A percentile compares a stretch with the other conserved stretches of the same genome.
Evolutionary conservation across 2,888 invertebrate genomes (phyloP).

Genomic region (Gymnosoma rotundatum): DNA sequence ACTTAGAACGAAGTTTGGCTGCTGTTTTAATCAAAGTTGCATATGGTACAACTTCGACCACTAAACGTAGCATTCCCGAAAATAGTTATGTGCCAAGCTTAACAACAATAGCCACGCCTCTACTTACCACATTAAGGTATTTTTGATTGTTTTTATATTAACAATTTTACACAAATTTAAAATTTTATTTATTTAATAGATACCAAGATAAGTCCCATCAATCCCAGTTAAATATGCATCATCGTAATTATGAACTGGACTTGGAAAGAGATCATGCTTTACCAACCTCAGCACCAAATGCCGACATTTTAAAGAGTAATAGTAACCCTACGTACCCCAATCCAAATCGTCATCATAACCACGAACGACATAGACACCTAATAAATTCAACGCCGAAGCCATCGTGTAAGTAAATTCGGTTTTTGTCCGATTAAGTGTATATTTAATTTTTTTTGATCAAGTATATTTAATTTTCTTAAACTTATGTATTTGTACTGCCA

Average conservation of each 20-base stretch:
- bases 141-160: neutral
- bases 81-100: constrained; percentile 85
- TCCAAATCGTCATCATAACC: constrained; percentile 85
- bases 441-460: too few species aligned
- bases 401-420: constrained; percentile 75
- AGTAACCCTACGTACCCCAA: constrained; percentile 90
- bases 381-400: constrained; percentile 81
- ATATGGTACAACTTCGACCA: constrained; percentile 86
- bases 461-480: too few species aligned
- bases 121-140: constrained; percentile 84
- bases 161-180: neutral
- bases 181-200: constrained; percentile 69
- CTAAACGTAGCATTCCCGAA: constrained; percentile 87
- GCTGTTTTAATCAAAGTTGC: constrained; percentile 88
- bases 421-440: too few species aligned
- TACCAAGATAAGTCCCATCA: constrained; percentile 80
- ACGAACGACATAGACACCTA: constrained; percentile 79
- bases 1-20: constrained; percentile 86
- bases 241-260: constrained; percentile 86
- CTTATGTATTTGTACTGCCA: too few species aligned
- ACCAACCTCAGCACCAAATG: constrained; percentile 89
- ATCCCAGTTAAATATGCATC: constrained; percentile 79
- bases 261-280: constrained; percentile 88
- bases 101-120: constrained; percentile 86
- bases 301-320: constrained; percentile 90